phyloP scores from a whole-genome alignment of 2,797 vertebrate genomes.

The Ctenosaura bakeri region DNA sequence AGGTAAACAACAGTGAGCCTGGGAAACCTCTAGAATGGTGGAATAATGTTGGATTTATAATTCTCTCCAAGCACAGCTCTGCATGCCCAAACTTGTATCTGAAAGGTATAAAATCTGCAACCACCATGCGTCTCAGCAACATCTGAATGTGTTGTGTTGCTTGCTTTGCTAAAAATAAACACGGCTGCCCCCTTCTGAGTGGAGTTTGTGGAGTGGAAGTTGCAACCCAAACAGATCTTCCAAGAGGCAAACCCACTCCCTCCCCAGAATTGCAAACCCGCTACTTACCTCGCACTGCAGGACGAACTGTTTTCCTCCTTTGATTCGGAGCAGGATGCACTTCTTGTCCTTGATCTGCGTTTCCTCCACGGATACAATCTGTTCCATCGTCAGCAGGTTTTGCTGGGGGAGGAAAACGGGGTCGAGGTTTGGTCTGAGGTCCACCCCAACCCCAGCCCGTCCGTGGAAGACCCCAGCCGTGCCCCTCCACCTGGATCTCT shows the following conservation, averaged over 20 bases:
- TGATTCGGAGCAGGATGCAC: slow-evolving; percentile 95
- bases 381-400: slow-evolving; percentile 98
- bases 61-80: no score
- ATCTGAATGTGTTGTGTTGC: no score
- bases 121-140: no score
- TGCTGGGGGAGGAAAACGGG: slow-evolving; percentile 80
- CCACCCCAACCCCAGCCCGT: slow-evolving; percentile 20
- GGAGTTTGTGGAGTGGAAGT: no score
- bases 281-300: slow-evolving; percentile 93
- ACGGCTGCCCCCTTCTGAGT: no score
- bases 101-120: no score
- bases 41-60: no score
- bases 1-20: no score
- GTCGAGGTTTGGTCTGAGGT: neutral
- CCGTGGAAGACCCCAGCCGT: neutral
- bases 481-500: neutral
- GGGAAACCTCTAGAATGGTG: no score
- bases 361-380: slow-evolving; percentile 95
- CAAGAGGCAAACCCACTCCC: neutral
- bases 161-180: no score
- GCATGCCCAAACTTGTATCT: no score
- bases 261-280: neutral
- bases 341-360: slow-evolving; percentile 98
- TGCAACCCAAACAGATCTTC: neutral
- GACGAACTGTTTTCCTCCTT: slow-evolving; percentile 97